Conservation (phyloP, 2,888 invertebrate genomes). For the Notodonta ziczac region DNA sequence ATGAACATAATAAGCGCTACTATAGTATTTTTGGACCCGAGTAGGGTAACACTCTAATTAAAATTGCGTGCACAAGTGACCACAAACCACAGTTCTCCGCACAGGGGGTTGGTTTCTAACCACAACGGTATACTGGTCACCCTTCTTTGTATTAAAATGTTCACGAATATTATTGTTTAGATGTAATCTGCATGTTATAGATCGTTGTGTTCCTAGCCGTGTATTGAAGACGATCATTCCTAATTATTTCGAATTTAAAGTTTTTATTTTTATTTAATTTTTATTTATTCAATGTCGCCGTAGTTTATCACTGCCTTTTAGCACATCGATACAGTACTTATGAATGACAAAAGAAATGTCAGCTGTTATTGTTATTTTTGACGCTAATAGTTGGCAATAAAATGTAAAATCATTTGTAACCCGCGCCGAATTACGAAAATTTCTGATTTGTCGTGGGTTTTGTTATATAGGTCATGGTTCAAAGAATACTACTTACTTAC, state of each 20-base stretch:
- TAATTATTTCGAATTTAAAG: constrained; percentile 73
- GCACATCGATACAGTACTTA: constrained; percentile 39
- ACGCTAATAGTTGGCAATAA: not conserved
- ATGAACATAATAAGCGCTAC: no score
- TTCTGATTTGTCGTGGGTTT: no score
- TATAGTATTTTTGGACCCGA: no score
- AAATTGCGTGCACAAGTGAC: not conserved
- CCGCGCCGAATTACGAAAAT: no score
- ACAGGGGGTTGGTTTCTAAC: constrained; percentile 62
- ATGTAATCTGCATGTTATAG: constrained; percentile 58
- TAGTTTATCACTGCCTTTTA: constrained; percentile 50
- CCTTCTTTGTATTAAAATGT: constrained; percentile 38
- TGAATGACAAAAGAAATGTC: not conserved
- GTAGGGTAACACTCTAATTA: not conserved
- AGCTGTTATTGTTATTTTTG: not conserved
- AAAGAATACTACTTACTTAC: no score
- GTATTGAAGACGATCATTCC: constrained; percentile 69
- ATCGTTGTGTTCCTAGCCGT: constrained; percentile 59
- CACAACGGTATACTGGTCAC: constrained; percentile 61
- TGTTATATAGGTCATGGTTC: no score
- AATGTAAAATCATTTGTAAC: not conserved
- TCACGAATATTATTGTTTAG: constrained; percentile 37
- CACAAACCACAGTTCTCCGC: constrained; percentile 40
- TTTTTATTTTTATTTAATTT: constrained; percentile 44
- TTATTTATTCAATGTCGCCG: constrained; percentile 44